A percentile compares a stretch with the other conserved stretches of the same genome.
Evolutionary conservation across 2,888 invertebrate genomes (phyloP).

Genomic region (Amphipoea lucens): DNA sequence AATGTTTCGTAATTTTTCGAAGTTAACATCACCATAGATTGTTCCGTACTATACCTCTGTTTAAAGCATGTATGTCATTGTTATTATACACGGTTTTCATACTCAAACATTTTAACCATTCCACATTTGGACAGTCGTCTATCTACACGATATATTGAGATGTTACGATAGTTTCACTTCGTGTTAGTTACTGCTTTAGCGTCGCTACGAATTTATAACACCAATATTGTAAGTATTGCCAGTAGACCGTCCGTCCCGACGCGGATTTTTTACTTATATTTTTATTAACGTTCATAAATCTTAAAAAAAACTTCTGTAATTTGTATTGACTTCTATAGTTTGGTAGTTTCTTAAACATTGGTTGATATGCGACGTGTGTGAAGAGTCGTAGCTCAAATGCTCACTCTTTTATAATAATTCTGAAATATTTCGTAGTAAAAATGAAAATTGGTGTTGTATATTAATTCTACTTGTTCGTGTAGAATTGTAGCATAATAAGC

Average conservation of each 20-base stretch:
- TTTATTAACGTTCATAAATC: conserved; percentile 45
- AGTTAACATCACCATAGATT: conserved; percentile 35
- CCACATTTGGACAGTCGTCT: conserved; percentile 75
- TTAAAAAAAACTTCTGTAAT: conserved; percentile 39
- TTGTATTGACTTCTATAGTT: conserved; percentile 40
- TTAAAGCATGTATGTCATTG: conserved; percentile 62
- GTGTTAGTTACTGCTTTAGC: conserved; percentile 67
- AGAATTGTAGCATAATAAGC: conserved; percentile 48
- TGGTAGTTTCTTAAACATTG: conserved; percentile 39
- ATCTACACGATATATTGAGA: conserved; percentile 37
- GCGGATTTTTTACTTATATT: conserved; percentile 78
- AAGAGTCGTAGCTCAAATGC: conserved; percentile 33
- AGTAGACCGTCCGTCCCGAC: conserved; percentile 84
- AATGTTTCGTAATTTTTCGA: conserved; percentile 32
- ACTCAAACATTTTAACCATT: conserved; percentile 85
- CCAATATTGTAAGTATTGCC: conserved; percentile 82
- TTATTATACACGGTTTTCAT: conserved; percentile 85
- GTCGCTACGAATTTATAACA: conserved; percentile 79
- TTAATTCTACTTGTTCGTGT: conserved; percentile 58
- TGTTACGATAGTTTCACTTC: conserved; percentile 44
- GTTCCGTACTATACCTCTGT: conserved; percentile 60
- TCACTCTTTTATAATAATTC: conserved; percentile 43
- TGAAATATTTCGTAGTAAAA: conserved; percentile 41
- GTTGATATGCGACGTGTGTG: conserved; percentile 29
- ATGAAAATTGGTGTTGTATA: conserved; percentile 62